Percentiles rank a stretch among this genome's conserved stretches.
phyloP scores from a whole-genome alignment of 2,797 vertebrate species.

The Rhodeus uyekii region DNA sequence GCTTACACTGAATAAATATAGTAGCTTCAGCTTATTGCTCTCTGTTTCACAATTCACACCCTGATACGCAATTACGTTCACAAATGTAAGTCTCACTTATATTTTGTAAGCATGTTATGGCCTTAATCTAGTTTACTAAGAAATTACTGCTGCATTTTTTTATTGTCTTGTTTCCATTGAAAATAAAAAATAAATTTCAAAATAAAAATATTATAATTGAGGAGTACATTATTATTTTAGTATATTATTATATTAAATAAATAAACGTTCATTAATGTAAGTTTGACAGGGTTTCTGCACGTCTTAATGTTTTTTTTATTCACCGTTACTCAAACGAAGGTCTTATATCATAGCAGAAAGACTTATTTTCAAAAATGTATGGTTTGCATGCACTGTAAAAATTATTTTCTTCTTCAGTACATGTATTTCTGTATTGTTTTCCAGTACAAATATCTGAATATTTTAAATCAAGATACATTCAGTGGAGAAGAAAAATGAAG shows the following conservation, averaged over 20 bases:
- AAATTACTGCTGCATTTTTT: neutral
- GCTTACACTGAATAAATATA: constrained; percentile 35
- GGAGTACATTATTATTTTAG: no score
- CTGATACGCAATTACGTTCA: neutral
- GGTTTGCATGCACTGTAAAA: neutral
- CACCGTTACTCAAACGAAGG: neutral
- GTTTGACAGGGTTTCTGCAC: neutral
- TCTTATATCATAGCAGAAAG: neutral
- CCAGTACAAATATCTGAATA: neutral
- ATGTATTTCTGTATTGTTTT: neutral
- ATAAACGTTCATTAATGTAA: neutral
- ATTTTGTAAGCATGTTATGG: neutral
- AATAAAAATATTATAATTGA: no score
- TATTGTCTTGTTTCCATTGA: neutral
- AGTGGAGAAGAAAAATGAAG: neutral
- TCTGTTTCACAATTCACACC: neutral
- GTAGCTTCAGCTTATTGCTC: constrained; percentile 8
- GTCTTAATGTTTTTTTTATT: neutral
- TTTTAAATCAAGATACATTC: neutral
- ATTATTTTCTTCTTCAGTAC: neutral
- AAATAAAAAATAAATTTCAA: neutral
- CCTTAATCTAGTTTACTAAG: neutral
- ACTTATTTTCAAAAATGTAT: neutral
- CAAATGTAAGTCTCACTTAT: neutral
- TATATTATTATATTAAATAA: no score